These are phyloP conservation scores for Cephus spinipes DNA, from an alignment of 2,888 invertebrate species.

Conservation along the genomic window DNA sequence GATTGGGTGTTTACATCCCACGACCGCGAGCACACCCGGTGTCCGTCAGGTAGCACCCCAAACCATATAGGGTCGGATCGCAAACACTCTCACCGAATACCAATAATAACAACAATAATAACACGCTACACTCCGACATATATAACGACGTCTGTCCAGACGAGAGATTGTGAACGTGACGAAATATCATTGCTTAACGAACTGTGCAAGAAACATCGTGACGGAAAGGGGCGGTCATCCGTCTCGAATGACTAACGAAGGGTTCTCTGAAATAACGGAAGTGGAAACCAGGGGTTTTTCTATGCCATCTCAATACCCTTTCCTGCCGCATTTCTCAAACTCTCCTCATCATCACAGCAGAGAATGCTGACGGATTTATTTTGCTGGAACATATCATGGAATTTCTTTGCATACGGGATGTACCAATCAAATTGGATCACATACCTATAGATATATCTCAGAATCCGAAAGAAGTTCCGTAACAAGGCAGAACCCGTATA, in stretches of 20 bases:
- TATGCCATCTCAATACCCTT: slow-evolving; percentile 27
- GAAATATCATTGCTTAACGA: slow-evolving; percentile 57
- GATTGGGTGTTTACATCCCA: no score
- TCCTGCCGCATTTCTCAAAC: not conserved
- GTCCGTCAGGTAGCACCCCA: no score
- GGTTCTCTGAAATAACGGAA: slow-evolving; percentile 42
- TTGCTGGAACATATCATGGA: not conserved
- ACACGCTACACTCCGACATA: no score
- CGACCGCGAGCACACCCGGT: no score
- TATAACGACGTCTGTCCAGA: not conserved
- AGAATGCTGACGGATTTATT: not conserved
- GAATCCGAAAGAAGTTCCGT: no score
- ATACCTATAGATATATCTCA: no score
- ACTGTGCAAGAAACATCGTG: slow-evolving; percentile 37
- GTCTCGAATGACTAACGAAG: slow-evolving; percentile 43
- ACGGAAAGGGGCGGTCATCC: slow-evolving; percentile 18
- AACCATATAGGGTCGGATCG: no score
- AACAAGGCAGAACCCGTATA: not conserved
- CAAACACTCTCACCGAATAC: no score
- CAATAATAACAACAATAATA: no score
- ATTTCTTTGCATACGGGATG: not conserved
- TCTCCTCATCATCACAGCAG: not conserved
- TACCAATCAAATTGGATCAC: not conserved
- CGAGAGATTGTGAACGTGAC: slow-evolving; percentile 44
- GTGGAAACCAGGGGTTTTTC: slow-evolving; percentile 35